These are phyloP conservation scores for Acromyrmex echinatior DNA, from an alignment of 1,140 invertebrate species.

Conservation along the genomic window DNA sequence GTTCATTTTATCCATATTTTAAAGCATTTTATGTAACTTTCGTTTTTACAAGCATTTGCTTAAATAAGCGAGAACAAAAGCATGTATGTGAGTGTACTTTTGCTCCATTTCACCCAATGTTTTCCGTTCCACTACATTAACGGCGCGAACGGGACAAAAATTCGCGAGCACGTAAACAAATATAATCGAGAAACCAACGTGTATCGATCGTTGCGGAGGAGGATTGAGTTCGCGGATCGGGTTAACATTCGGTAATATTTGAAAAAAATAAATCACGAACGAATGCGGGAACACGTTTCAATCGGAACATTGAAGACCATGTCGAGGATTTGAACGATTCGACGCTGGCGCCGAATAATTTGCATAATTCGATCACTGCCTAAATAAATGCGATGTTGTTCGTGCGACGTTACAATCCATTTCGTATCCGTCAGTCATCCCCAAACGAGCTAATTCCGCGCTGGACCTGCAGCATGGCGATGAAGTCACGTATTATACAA, in stretches of 20 bases:
- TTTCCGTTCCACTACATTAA: constrained; percentile 12
- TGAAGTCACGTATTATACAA: constrained; percentile 38
- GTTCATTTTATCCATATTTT: neutral
- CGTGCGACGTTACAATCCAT: constrained; percentile 13
- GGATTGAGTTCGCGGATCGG: constrained; percentile 22
- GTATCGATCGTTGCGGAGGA: constrained; percentile 6
- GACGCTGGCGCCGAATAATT: neutral
- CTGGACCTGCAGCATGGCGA: neutral
- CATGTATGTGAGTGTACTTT: neutral
- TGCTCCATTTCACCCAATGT: neutral
- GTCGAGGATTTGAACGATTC: constrained; percentile 5
- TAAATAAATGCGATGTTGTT: constrained; percentile 44
- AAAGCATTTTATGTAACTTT: neutral
- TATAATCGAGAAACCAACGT: neutral
- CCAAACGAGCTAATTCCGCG: constrained; percentile 30
- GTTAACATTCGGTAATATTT: constrained; percentile 20
- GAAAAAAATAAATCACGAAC: constrained; percentile 16
- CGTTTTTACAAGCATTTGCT: neutral
- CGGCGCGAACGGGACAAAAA: neutral
- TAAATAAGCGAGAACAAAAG: neutral
- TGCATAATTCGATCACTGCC: constrained; percentile 41
- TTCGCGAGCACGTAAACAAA: constrained; percentile 12
- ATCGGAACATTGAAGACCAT: neutral
- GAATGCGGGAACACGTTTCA: neutral
- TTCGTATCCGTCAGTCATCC: neutral